phyloP scores from a whole-genome alignment of 2,113 vertebrate genomes.

The Stomatorhinus ivindoensis region DNA sequence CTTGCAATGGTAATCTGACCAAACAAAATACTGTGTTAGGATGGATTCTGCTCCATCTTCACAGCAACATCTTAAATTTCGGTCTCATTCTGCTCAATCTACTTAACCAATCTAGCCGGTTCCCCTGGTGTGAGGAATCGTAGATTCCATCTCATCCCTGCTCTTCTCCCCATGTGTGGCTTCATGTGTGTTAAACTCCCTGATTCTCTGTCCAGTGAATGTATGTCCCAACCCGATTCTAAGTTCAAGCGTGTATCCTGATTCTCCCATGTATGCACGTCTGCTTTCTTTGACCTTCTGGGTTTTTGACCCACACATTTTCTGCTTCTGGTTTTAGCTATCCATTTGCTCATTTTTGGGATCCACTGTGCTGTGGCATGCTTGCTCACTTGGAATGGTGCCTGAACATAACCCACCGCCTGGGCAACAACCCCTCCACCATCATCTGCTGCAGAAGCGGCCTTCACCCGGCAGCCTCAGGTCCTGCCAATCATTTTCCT shows the following conservation, averaged over 20 bases:
- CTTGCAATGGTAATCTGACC: too few species aligned
- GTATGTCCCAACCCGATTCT: background rate
- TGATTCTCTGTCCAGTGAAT: background rate
- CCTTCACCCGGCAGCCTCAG: background rate
- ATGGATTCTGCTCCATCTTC: background rate
- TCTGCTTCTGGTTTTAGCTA: background rate
- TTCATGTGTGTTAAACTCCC: background rate
- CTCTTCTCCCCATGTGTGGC: background rate
- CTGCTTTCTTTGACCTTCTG: background rate
- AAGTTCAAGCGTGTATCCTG: background rate
- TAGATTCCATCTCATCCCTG: background rate
- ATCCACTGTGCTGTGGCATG: background rate
- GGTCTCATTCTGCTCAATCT: background rate
- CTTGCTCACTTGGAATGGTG: background rate
- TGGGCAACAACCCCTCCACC: background rate
- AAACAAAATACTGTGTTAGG: too few species aligned
- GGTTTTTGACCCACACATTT: background rate
- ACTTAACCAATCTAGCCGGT: background rate
- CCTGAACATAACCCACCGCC: background rate
- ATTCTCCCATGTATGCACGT: background rate
- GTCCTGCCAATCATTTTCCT: background rate
- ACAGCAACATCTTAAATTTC: background rate
- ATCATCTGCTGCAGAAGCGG: background rate
- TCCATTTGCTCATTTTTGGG: too few species aligned
- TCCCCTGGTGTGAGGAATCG: background rate